These are phyloP conservation scores for Pseudomyrmex dendroicus DNA, from an alignment of 1,140 invertebrate species.

Conservation along the genomic window DNA sequence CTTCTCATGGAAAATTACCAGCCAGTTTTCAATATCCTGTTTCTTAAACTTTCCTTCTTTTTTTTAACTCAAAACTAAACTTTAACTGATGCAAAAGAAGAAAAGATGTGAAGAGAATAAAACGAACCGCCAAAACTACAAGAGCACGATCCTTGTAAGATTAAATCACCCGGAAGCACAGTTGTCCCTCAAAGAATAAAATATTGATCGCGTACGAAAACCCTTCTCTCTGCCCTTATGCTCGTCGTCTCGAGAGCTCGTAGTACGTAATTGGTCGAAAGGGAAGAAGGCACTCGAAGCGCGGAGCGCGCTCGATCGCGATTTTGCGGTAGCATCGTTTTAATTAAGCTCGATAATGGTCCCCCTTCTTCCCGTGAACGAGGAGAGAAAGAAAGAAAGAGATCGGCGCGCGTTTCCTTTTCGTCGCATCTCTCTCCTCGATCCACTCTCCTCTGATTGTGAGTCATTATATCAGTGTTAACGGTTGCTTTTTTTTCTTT, in stretches of 20 bases:
- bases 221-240: slow-evolving; percentile 22
- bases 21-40: not conserved
- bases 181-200: slow-evolving; percentile 65
- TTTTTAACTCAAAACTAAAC: not conserved
- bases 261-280: slow-evolving; percentile 68
- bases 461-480: not conserved
- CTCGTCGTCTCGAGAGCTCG: slow-evolving; percentile 61
- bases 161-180: slow-evolving; percentile 44
- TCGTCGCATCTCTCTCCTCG: slow-evolving; percentile 1
- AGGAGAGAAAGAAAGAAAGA: slow-evolving; percentile 7
- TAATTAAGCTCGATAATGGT: slow-evolving; percentile 71
- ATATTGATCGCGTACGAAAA: slow-evolving; percentile 59
- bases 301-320: slow-evolving; percentile 60
- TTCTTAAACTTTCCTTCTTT: not conserved
- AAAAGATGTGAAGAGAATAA: not conserved
- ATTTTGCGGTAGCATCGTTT: slow-evolving; percentile 71
- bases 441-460: too few relatives aligned
- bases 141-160: not conserved
- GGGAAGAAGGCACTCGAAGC: slow-evolving; percentile 69
- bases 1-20: slow-evolving; percentile 42
- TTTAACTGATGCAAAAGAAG: not conserved
- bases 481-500: not conserved
- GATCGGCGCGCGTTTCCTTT: slow-evolving; percentile 53
- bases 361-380: not conserved
- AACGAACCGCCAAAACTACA: slow-evolving; percentile 2